Percentiles rank a stretch among this genome's conserved stretches.
Evolutionary conservation across 2,113 vertebrate genomes (phyloP).

Genomic region (Ivindomyrus marchei): DNA sequence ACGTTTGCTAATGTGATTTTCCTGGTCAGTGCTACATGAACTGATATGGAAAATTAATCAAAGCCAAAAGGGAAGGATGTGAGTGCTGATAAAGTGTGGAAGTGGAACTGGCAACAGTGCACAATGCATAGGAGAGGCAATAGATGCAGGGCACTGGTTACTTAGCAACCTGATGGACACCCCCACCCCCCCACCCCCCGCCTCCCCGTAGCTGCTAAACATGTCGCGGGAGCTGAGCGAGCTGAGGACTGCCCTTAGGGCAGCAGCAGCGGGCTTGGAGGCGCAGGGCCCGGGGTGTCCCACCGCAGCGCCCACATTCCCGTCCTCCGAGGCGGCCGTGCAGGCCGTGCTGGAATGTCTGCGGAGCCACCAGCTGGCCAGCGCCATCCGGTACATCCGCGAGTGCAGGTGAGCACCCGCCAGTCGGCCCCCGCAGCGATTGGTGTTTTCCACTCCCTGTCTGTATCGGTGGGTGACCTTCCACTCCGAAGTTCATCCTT

Average conservation of each 20-base stretch:
- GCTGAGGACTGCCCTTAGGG: conserved; percentile 80
- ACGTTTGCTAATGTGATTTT: background rate
- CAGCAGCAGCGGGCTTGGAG: conserved; percentile 75
- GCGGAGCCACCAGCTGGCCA: conserved; percentile 84
- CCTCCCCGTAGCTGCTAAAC: conserved; percentile 74
- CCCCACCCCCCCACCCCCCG: background rate
- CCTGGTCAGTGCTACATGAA: background rate
- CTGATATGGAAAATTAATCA: background rate
- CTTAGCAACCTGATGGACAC: background rate
- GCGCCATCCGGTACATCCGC: conserved; percentile 82
- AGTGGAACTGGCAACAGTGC: background rate
- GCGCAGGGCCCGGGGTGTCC: conserved; percentile 62
- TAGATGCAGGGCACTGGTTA: background rate
- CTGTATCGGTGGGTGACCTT: background rate
- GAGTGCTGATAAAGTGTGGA: background rate
- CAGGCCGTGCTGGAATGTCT: conserved; percentile 93
- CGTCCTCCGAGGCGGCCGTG: conserved; percentile 83
- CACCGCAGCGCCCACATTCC: conserved; percentile 69
- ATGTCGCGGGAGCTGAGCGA: conserved; percentile 96
- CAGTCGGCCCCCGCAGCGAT: background rate
- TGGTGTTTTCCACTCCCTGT: background rate
- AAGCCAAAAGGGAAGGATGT: background rate
- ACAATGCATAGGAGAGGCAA: background rate
- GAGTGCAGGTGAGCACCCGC: conserved; percentile 80
- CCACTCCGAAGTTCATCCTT: background rate